Evolutionary conservation across 2,888 invertebrate genomes (phyloP).

Genomic region (Drosophila seclusa): DNA sequence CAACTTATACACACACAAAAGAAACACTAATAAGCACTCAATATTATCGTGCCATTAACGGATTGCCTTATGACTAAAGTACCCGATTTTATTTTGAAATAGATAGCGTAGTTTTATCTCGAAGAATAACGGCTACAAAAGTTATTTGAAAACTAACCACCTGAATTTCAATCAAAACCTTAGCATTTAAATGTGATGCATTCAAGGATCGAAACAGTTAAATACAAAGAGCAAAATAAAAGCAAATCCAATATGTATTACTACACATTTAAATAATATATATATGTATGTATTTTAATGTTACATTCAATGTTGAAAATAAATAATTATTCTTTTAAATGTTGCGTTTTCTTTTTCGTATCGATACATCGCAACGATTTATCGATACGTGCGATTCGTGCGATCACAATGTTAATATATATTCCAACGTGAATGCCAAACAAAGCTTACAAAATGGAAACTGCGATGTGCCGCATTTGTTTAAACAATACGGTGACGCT

Average conservation of each 20-base stretch:
- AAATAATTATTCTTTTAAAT: conserved; percentile 76
- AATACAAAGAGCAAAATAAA: conserved; percentile 23
- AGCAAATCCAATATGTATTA: conserved; percentile 37
- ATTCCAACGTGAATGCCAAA: neutral
- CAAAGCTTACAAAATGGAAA: conserved; percentile 23
- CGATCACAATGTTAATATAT: conserved; percentile 12
- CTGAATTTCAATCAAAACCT: conserved; percentile 64
- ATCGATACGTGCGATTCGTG: conserved; percentile 17
- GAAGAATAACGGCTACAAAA: conserved; percentile 44
- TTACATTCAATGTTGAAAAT: conserved; percentile 79
- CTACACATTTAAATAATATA: conserved; percentile 61
- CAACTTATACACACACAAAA: conserved; percentile 7
- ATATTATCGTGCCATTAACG: conserved; percentile 64
- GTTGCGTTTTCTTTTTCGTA: neutral
- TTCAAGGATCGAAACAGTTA: conserved; percentile 50
- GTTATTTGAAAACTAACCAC: conserved; percentile 69
- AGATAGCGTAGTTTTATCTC: conserved; percentile 56
- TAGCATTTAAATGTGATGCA: conserved; percentile 67
- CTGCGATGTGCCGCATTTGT: conserved; percentile 39
- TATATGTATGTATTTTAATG: conserved; percentile 61
- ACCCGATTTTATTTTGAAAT: conserved; percentile 26
- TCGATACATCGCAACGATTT: conserved; percentile 28
- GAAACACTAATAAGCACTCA: conserved; percentile 42
- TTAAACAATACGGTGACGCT: conserved; percentile 23
- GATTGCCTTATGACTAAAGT: conserved; percentile 49